phyloP scores from a whole-genome alignment of 2,113 vertebrate species.

The Tyrannus savana region DNA sequence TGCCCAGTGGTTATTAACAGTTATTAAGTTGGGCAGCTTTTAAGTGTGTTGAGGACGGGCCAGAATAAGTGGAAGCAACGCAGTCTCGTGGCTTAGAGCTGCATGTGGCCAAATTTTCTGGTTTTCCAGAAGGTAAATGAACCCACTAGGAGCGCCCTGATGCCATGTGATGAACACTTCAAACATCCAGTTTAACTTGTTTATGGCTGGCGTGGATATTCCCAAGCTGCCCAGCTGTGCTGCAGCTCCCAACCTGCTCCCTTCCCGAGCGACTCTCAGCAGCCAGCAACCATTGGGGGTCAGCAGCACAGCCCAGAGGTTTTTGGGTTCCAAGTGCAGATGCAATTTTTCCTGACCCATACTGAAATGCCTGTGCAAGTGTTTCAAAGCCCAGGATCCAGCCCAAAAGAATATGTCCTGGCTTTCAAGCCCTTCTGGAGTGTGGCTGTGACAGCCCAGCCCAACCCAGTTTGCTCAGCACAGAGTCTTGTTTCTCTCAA shows the following conservation, averaged over 20 bases:
- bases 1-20: slow-evolving; percentile 28
- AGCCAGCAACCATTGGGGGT: neutral
- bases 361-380: neutral
- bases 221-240: neutral
- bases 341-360: neutral
- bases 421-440: neutral
- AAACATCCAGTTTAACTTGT: slow-evolving; percentile 21
- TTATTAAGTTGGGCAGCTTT: slow-evolving; percentile 35
- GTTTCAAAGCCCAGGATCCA: neutral
- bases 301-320: neutral
- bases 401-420: no score
- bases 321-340: neutral
- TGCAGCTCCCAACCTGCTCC: neutral
- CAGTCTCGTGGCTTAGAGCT: neutral
- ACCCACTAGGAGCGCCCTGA: neutral
- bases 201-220: neutral
- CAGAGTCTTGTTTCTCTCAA: slow-evolving; percentile 37
- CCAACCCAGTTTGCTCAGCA: neutral
- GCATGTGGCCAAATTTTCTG: slow-evolving; percentile 20
- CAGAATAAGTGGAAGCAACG: neutral
- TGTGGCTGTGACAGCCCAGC: neutral
- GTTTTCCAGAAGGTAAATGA: slow-evolving; percentile 23
- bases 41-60: neutral
- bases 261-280: rapidly evolving
- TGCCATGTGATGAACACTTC: slow-evolving; percentile 26